Evolutionary conservation across 1,140 invertebrate genomes (phyloP).

Genomic region (Neodiprion virginianus): DNA sequence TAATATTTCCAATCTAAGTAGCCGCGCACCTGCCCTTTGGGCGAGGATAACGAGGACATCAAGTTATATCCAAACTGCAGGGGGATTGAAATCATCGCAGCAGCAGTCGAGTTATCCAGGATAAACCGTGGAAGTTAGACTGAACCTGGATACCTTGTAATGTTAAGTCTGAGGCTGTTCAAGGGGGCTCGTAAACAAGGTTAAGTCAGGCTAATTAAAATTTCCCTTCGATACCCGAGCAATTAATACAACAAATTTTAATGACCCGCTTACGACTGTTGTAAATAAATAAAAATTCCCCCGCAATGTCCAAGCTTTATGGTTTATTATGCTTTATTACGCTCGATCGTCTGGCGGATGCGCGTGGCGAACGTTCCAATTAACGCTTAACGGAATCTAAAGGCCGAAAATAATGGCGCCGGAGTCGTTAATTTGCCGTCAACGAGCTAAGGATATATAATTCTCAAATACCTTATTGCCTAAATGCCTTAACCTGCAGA

Average conservation of each 20-base stretch:
- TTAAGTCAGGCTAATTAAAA: constrained; percentile 9
- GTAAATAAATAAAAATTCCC: constrained; percentile 14
- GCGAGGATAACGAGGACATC: not conserved
- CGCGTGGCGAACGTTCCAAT: not conserved
- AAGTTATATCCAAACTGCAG: not conserved
- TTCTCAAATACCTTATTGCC: not conserved
- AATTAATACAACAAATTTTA: constrained; percentile 19
- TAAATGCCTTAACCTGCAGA: not conserved
- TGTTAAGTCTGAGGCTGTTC: not conserved
- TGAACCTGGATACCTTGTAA: not conserved
- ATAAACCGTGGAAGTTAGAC: constrained; percentile 3
- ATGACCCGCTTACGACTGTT: constrained; percentile 10
- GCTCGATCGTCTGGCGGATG: not conserved
- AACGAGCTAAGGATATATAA: not conserved
- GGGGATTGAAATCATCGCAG: not conserved
- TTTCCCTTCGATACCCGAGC: constrained; percentile 8
- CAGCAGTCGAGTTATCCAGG: not conserved
- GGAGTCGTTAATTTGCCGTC: not conserved
- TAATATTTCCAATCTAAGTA: not conserved
- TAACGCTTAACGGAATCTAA: not conserved
- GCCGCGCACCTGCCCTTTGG: not conserved
- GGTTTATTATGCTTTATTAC: not conserved
- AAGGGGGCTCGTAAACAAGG: constrained; percentile 2
- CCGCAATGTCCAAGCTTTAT: not conserved
- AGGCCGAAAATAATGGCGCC: not conserved